Evolutionary conservation across 2,113 vertebrate genomes (phyloP).

Genomic region (Halcyon malimbica): DNA sequence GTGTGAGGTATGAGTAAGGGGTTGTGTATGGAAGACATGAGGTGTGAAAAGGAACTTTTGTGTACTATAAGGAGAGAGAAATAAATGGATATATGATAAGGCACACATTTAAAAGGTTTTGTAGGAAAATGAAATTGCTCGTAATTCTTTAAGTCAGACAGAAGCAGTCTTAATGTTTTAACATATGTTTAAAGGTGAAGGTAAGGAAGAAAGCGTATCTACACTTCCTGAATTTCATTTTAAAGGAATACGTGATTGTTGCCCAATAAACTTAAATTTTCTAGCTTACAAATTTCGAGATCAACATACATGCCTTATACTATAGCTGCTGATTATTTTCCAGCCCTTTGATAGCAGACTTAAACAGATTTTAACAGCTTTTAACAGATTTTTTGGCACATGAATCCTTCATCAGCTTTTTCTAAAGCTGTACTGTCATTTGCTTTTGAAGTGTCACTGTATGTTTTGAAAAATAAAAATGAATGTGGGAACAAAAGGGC

Average conservation of each 20-base stretch:
- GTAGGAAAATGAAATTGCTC: background rate
- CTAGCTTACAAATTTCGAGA: background rate
- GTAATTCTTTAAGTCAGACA: background rate
- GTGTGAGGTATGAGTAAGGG: background rate
- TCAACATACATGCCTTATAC: background rate
- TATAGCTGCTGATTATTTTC: background rate
- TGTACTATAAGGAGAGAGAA: background rate
- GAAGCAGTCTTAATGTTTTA: background rate
- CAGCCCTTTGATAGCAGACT: background rate
- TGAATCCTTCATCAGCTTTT: background rate
- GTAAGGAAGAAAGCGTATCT: background rate
- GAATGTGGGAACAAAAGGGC: background rate
- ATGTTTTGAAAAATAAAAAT: background rate
- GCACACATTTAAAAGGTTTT: background rate
- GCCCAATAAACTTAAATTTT: background rate
- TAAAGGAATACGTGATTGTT: background rate
- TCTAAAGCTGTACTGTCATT: background rate
- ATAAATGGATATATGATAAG: background rate
- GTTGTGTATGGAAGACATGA: background rate
- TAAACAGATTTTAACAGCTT: background rate
- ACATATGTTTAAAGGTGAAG: background rate
- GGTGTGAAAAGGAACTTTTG: background rate
- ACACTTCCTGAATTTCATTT: background rate
- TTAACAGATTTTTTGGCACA: background rate
- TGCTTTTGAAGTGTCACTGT: background rate